phyloP scores from a whole-genome alignment of 2,797 vertebrate genomes.

The Bovichtus variegatus region DNA sequence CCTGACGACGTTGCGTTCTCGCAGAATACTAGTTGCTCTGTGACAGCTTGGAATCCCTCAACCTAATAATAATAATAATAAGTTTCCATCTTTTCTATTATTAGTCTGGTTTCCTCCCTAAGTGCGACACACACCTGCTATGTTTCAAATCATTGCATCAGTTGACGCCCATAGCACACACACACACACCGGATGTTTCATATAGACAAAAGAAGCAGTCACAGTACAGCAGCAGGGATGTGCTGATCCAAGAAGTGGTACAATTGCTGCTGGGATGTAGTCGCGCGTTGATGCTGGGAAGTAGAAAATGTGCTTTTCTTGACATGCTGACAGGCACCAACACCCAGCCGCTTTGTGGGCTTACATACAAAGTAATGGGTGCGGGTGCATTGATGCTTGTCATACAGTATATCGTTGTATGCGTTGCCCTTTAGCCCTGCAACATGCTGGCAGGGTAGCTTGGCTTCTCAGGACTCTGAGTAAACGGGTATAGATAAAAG shows the following conservation, averaged over 20 bases:
- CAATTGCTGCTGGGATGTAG: neutral
- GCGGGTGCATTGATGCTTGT: neutral
- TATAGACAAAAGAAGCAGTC: slow-evolving; percentile 1
- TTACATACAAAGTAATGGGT: neutral
- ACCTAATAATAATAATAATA: neutral
- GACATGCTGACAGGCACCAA: neutral
- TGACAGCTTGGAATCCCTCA: neutral
- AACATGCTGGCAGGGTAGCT: slow-evolving; percentile 1
- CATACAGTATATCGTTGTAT: neutral
- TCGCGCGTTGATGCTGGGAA: neutral
- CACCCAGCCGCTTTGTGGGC: neutral
- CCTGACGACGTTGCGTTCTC: neutral
- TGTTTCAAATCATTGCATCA: slow-evolving; percentile 1
- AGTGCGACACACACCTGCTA: neutral
- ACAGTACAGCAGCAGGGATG: neutral
- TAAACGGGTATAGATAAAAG: neutral
- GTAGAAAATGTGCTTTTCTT: neutral
- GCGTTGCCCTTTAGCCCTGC: neutral
- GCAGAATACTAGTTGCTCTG: neutral
- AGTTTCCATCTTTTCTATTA: slow-evolving; percentile 3
- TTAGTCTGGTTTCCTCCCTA: neutral
- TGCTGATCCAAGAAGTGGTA: neutral
- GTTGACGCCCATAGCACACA: neutral
- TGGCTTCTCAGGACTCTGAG: neutral
- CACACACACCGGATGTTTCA: neutral